Evolutionary conservation across 2,888 invertebrate genomes (phyloP).

Genomic region (Odontomyia ornata): DNA sequence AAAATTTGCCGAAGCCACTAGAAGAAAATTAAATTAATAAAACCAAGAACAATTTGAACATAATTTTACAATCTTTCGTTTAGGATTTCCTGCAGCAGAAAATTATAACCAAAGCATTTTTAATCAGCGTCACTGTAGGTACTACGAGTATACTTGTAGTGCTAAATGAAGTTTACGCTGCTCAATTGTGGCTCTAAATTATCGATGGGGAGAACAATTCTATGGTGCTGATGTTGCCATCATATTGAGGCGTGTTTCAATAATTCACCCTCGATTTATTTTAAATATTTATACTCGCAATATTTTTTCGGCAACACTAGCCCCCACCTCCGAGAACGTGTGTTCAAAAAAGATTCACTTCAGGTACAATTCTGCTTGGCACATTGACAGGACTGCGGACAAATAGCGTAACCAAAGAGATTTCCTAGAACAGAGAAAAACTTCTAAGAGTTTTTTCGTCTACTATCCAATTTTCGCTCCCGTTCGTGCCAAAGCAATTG

Average conservation of each 20-base stretch:
- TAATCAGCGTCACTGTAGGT: too few relatives aligned
- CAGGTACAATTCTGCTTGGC: not conserved
- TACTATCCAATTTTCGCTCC: slow-evolving; percentile 1
- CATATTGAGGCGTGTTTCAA: slow-evolving; percentile 36
- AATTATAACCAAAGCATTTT: too few relatives aligned
- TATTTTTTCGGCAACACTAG: slow-evolving; percentile 19
- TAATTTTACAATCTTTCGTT: too few relatives aligned
- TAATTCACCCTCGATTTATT: slow-evolving; percentile 43
- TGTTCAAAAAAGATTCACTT: slow-evolving; percentile 13
- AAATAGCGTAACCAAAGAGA: not conserved
- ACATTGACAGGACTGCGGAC: slow-evolving; percentile 3
- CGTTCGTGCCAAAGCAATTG: slow-evolving; percentile 8
- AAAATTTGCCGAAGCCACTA: too few relatives aligned
- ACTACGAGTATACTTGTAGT: too few relatives aligned
- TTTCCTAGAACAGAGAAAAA: not conserved
- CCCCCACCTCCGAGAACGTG: not conserved
- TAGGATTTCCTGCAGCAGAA: too few relatives aligned
- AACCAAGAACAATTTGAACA: too few relatives aligned
- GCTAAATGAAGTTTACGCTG: not conserved
- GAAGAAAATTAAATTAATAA: too few relatives aligned
- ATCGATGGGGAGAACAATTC: slow-evolving; percentile 18
- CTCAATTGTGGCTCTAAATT: slow-evolving; percentile 18
- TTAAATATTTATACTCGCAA: slow-evolving; percentile 42
- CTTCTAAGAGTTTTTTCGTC: not conserved
- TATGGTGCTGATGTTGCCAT: slow-evolving; percentile 37